A percentile compares a stretch with the other conserved stretches of the same genome.
These are phyloP conservation scores for Oriolus oriolus DNA, from an alignment of 2,113 vertebrate genomes.

Conservation along the genomic window DNA sequence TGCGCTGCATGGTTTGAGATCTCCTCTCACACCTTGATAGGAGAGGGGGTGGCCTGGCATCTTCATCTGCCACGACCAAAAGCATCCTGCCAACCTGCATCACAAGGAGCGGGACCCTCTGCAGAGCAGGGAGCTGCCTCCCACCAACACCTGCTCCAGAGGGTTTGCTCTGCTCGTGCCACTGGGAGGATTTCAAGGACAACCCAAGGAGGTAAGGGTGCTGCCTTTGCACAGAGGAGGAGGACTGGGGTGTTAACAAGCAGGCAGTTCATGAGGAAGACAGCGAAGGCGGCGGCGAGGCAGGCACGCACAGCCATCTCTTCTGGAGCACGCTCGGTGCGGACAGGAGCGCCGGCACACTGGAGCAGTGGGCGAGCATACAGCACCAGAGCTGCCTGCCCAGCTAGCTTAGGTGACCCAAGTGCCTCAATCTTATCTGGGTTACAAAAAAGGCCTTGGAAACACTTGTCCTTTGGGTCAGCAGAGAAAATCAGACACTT, in stretches of 20 bases:
- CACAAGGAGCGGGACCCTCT: background rate
- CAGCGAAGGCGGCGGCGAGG: rapidly evolving
- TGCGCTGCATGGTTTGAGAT: slow-evolving; percentile 29
- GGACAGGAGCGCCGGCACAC: rapidly evolving
- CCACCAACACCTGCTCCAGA: background rate
- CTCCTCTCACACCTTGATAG: background rate
- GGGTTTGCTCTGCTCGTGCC: background rate
- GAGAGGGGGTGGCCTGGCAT: background rate
- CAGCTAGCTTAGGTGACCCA: rapidly evolving
- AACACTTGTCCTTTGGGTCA: background rate
- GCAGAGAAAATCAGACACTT: background rate
- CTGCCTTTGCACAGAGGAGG: background rate
- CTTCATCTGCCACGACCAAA: background rate
- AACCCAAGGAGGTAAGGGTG: background rate
- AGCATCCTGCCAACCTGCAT: background rate
- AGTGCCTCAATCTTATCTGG: background rate
- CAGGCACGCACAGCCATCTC: background rate
- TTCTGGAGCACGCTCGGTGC: background rate
- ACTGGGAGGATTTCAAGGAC: background rate
- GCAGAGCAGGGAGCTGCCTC: background rate
- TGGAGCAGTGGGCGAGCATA: rapidly evolving
- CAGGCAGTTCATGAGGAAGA: background rate
- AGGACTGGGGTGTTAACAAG: background rate
- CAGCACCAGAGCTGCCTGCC: background rate
- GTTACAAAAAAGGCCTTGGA: background rate